A percentile compares a stretch with the other conserved stretches of the same genome.
phyloP scores from a whole-genome alignment of 2,113 vertebrate species.

The Petrocephalus microphthalmus region DNA sequence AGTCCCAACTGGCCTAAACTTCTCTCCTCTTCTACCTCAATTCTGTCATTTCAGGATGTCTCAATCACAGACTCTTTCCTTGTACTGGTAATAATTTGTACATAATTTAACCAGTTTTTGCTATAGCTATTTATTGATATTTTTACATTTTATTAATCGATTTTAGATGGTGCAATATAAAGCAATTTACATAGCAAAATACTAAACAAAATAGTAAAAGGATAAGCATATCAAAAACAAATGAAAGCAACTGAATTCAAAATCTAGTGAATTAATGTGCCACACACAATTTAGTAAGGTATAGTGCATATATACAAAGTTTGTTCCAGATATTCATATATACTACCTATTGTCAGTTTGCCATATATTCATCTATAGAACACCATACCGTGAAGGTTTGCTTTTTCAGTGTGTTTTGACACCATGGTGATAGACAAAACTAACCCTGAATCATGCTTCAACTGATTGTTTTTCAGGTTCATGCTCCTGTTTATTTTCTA shows the following conservation, averaged over 20 bases:
- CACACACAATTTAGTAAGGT: neutral
- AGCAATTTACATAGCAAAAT: neutral
- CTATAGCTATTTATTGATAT: neutral
- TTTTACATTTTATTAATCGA: neutral
- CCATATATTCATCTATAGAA: neutral
- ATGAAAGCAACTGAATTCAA: neutral
- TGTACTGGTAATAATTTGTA: neutral
- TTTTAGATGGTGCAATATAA: neutral
- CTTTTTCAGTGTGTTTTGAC: neutral
- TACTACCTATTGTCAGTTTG: neutral
- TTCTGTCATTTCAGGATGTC: neutral
- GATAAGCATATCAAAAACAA: neutral
- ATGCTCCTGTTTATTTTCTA: neutral
- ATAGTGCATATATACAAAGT: neutral
- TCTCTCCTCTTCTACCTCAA: neutral
- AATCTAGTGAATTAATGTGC: neutral
- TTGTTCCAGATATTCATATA: neutral
- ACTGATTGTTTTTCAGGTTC: neutral
- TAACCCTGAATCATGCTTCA: neutral
- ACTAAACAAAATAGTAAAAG: neutral
- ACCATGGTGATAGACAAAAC: neutral
- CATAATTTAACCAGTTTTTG: neutral
- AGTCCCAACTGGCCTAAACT: neutral
- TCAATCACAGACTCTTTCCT: neutral
- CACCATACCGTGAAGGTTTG: neutral